Base-by-base conservation (phyloP, 2,113 vertebrate species). In the Notiomystis cincta region DNA sequence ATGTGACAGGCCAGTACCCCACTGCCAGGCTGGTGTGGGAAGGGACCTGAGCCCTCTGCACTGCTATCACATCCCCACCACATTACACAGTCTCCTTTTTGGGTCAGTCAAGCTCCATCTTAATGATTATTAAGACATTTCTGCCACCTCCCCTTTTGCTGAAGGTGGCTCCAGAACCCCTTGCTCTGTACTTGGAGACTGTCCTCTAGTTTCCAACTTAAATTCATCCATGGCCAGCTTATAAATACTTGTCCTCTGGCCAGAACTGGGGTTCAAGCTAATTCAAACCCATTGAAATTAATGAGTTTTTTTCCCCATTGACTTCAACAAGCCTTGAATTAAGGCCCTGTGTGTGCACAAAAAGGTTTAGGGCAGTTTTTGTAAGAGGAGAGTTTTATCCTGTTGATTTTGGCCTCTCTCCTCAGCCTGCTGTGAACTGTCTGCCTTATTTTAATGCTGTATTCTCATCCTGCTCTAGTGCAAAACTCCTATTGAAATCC, bases 381-480 rank as follows among this genome's bases (percentile, higher is more conserved):
- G 96, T 91, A 93, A 96, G 93, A 93, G 82, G 87, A 94, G 93
- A 96, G 81, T 90, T 96, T 96, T 97, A 95, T 93, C 93, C 94
- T 96, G 95, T 96, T 97, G 95, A 95, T 94, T 90, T 96, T 96
- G 96, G 95, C 93, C 90, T 81, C 82, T 53, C 62, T 96, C 87
- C 88, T 91, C 95, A 92, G 95, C 95, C 95, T 90, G 95, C 95
- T 96, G 95, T 90, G 91, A 95, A 93, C 94, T 96, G 95, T 94
- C 96, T 96, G 96, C 92, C 95, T 95, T 94, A 85, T 90, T 96
- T 96, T 89, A 94, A 95, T 82, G 93, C 82, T 31, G 82, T 35
- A 96, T 96, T 94, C 96, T 96, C 94, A 91, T 95, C 75, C 78
- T 10, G 66, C 85, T 61, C 82, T 50, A 69, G 91, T 37, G 94